A percentile compares a stretch with the other conserved stretches of the same genome.
Evolutionary conservation across 92 coral and sea anemone genomes (phyloP).

Genomic region (Epizoanthus stellaris): DNA sequence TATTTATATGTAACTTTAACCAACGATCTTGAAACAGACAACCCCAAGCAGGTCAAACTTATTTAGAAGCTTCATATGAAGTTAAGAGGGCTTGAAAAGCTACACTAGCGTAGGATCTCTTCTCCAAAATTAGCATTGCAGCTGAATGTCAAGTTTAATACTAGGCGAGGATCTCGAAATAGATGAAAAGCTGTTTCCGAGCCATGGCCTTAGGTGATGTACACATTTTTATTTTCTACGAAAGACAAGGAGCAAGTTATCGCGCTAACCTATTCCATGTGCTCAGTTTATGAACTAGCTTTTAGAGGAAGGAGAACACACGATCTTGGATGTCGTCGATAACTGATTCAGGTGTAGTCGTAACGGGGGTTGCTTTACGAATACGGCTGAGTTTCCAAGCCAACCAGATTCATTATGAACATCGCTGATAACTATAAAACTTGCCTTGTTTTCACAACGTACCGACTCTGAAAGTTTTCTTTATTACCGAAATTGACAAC

Average conservation of each 20-base stretch:
- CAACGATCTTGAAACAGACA: background rate
- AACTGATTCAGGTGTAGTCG: background rate
- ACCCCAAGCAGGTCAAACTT: too few species aligned
- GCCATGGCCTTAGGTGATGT: too few species aligned
- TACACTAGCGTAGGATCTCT: background rate
- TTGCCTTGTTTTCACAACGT: conserved; percentile 11
- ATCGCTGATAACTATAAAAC: background rate
- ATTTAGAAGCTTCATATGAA: background rate
- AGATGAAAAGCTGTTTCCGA: conserved; percentile 11
- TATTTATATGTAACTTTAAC: background rate
- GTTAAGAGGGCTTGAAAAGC: background rate
- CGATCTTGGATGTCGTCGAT: background rate
- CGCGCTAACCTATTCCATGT: too few species aligned
- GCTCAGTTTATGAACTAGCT: background rate
- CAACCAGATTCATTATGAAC: background rate
- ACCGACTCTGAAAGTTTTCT: conserved; percentile 8
- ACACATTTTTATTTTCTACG: too few species aligned
- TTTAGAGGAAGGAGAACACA: background rate
- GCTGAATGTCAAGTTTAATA: background rate
- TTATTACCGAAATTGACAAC: conserved; percentile 17
- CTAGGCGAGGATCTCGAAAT: conserved; percentile 10
- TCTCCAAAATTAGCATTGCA: conserved; percentile 6
- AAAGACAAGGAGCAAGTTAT: too few species aligned
- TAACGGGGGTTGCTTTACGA: background rate
- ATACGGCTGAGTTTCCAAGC: background rate